Base-by-base conservation (phyloP, 2,888 invertebrate species). In the Caenorhabditis sp. region DNA sequence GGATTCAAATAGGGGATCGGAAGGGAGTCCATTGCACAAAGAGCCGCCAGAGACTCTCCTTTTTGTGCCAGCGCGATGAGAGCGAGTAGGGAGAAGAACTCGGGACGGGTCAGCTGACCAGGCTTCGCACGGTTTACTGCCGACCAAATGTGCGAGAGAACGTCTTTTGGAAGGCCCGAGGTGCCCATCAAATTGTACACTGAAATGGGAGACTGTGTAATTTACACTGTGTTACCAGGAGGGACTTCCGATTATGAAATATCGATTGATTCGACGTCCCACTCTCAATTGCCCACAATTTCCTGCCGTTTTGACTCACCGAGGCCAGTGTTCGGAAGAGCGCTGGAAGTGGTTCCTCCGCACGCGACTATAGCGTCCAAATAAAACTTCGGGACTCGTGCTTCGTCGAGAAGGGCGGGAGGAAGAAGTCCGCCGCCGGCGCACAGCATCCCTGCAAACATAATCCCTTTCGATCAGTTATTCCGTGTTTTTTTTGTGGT, bases 161-260 rank as follows among this genome's bases (percentile, higher is more conserved):
- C 83, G 58, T 90, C 89, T 35, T 90, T 88, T 1, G 89, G 87
- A 43, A 91, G 81, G 0, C 90, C 90, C 78, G 90, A 90, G 50
- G 90, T 85, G 30, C 90, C 78, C 66, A 91, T 86, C 35, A 91
- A 87, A 11, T 90, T 90, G 83, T 91, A 91, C n/a, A 91, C 87
- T 70, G 89, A 76, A 74, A 78, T n/a, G n/a, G n/a, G n/a, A n/a
- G n/a, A n/a, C n/a, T n/a, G n/a, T n/a, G n/a, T n/a, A n/a, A n/a
- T n/a, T n/a, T n/a, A n/a, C n/a, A n/a, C n/a, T n/a, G n/a, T n/a
- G n/a, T n/a, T n/a, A n/a, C n/a, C n/a, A n/a, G n/a, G n/a, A n/a
- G n/a, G n/a, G n/a, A n/a, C n/a, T n/a, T n/a, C n/a, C n/a, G n/a
- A n/a, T n/a, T n/a, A n/a, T n/a, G n/a, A n/a, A n/a, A n/a, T n/a